Percentiles rank a stretch among this genome's conserved stretches.
Evolutionary conservation across 2,113 vertebrate genomes (phyloP).

Genomic region (Lophochroa leadbeateri): DNA sequence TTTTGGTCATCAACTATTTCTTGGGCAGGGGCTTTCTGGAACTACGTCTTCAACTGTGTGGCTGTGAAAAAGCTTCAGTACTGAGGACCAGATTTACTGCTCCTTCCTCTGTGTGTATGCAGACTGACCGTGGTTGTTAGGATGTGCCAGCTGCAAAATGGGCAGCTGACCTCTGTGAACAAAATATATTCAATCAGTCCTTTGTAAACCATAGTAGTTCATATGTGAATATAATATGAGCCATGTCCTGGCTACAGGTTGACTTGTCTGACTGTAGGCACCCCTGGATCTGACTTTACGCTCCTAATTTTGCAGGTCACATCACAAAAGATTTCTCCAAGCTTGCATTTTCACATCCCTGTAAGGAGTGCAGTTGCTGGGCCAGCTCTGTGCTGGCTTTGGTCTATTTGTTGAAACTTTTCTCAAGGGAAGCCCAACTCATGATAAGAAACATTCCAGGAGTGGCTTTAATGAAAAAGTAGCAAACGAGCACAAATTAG

Average conservation of each 20-base stretch:
- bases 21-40: background rate
- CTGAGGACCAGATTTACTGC: background rate
- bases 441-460: conserved; percentile 55
- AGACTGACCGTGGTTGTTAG: background rate
- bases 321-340: background rate
- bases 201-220: background rate
- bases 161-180: background rate
- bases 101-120: background rate
- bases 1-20: background rate
- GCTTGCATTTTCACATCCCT: background rate
- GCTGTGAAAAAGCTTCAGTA: background rate
- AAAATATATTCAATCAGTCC: background rate
- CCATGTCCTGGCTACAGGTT: background rate
- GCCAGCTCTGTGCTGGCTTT: background rate
- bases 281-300: background rate
- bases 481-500: conserved; percentile 67
- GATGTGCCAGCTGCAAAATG: background rate
- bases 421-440: conserved; percentile 42
- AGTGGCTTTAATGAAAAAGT: conserved; percentile 68
- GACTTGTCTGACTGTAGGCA: background rate
- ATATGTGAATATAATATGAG: background rate
- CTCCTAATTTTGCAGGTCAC: background rate
- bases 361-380: background rate
- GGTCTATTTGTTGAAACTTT: conserved; percentile 57
- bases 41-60: background rate